phyloP scores from a whole-genome alignment of 2,797 vertebrate genomes.

The Discoglossus pictus region DNA sequence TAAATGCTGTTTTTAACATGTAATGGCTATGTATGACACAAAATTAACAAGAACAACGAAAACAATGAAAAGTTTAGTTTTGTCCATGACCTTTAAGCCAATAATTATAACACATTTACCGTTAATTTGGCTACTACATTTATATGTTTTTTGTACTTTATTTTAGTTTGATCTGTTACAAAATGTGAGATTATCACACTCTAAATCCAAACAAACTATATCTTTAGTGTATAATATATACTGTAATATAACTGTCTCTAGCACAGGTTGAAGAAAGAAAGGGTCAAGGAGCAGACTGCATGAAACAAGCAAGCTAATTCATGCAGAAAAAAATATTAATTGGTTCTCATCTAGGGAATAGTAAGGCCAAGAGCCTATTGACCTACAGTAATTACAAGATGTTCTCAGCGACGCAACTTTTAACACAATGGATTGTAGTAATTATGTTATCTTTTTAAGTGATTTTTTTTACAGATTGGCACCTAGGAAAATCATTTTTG shows the following conservation, averaged over 20 bases:
- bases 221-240: too few species aligned
- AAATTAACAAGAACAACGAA: too few species aligned
- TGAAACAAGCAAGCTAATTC: constrained; percentile 12
- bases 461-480: background rate
- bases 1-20: too few species aligned
- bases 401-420: background rate
- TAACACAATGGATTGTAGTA: constrained; percentile 3
- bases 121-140: too few species aligned
- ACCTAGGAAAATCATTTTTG: constrained; percentile 1
- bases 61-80: too few species aligned
- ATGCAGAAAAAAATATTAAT: constrained; percentile 1
- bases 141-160: too few species aligned
- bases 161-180: too few species aligned
- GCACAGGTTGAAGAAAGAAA: background rate
- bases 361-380: background rate
- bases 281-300: background rate
- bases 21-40: too few species aligned
- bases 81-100: too few species aligned
- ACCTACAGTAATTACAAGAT: constrained; percentile 18
- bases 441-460: background rate
- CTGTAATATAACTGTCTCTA: background rate
- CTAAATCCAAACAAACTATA: too few species aligned
- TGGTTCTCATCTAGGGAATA: constrained; percentile 3
- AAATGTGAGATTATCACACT: too few species aligned
- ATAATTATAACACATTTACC: too few species aligned